phyloP scores from a whole-genome alignment of 2,113 vertebrate genomes.

The Piprites chloris region DNA sequence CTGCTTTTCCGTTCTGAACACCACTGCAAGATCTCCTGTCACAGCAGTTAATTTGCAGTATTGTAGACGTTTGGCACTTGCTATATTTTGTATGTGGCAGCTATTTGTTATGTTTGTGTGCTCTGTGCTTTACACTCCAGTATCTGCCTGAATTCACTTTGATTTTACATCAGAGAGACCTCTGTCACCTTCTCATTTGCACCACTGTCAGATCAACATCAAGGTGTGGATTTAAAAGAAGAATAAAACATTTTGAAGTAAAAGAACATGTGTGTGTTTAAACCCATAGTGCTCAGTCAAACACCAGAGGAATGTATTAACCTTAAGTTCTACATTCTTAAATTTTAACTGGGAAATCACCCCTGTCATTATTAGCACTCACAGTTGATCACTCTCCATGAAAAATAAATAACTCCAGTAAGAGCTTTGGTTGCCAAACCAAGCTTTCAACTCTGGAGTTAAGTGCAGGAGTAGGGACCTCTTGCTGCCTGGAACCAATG shows the following conservation, averaged over 20 bases:
- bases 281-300: not conserved
- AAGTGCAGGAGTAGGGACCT: not conserved
- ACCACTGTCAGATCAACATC: not conserved
- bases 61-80: constrained; percentile 6
- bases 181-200: constrained; percentile 29
- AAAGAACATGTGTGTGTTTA: not conserved
- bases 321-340: not conserved
- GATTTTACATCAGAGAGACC: constrained; percentile 40
- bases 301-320: not conserved
- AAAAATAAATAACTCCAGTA: constrained; percentile 13
- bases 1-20: constrained; percentile 15
- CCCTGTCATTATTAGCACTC: not conserved
- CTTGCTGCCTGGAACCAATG: not conserved
- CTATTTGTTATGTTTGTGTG: not conserved
- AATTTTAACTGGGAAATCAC: not conserved
- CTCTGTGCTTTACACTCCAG: not conserved
- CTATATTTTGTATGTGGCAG: not conserved
- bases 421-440: not conserved
- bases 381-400: not conserved
- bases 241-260: not conserved
- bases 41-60: constrained; percentile 36
- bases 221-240: constrained; percentile 6
- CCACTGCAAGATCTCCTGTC: not conserved
- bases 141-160: constrained; percentile 14
- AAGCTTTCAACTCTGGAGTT: not conserved